phyloP scores from a whole-genome alignment of 1,140 invertebrate genomes.

The Zelostemma sp. region DNA sequence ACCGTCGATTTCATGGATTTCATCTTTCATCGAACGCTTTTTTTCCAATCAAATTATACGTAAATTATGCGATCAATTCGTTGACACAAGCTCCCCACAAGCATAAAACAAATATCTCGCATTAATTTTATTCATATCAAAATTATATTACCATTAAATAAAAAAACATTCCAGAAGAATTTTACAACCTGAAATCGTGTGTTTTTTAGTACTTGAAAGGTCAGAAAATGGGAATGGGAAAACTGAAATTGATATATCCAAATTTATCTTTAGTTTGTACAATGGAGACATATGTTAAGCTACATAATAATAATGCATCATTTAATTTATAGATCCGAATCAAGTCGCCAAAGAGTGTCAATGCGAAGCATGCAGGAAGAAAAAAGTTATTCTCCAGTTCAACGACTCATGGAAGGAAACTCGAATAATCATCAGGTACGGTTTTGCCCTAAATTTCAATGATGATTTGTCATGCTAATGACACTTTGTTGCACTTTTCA shows the following conservation, averaged over 20 bases:
- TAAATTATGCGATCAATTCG: no score
- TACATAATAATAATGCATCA: conserved; percentile 10
- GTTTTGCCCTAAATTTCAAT: conserved; percentile 4
- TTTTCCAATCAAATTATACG: no score
- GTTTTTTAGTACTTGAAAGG: no score
- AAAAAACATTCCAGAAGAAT: no score
- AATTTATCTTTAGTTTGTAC: background rate
- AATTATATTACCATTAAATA: no score
- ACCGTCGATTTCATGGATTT: background rate
- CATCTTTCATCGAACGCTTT: no score
- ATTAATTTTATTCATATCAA: no score
- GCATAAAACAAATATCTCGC: no score
- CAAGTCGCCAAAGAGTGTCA: conserved; percentile 83
- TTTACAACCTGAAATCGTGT: no score
- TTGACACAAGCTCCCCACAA: no score
- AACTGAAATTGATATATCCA: no score
- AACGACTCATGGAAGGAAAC: conserved; percentile 89
- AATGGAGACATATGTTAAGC: background rate
- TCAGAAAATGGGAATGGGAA: no score
- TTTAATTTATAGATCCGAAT: conserved; percentile 75
- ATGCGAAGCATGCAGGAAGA: conserved; percentile 89
- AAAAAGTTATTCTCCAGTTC: conserved; percentile 83
- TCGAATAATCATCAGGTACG: conserved; percentile 75
- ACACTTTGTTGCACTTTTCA: conserved; percentile 47
- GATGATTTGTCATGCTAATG: background rate